Base-by-base conservation (phyloP, 1,140 invertebrate genomes). In the Potamilus streckersoni region DNA sequence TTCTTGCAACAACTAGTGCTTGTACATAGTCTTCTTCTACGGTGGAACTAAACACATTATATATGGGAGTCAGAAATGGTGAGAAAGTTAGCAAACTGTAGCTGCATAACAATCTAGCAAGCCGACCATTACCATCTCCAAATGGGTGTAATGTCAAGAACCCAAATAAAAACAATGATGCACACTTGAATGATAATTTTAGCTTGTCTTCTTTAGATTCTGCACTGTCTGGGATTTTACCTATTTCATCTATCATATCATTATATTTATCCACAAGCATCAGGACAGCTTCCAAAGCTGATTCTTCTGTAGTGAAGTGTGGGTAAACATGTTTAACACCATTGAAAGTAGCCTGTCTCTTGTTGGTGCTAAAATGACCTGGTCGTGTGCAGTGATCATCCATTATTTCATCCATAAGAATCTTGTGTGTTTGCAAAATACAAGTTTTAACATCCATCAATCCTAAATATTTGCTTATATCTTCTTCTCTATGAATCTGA, bases 51-150 rank as follows among this genome's bases (percentile, higher is more conserved):
- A 64, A 73, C 19, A 73, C 71, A 65, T 73, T 73, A 57, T 73
- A 73, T 15, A 73, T 66, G 17, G 71, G 71, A 14, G 71, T 73
- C 49, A 65, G n/a, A 57, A 73, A 73, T 57, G 62, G 71, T 3
- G 71, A 73, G 20, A 73, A 73, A 20, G 38, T 56, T 11, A 56
- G 17, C 16, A 73, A 23, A 31, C 20, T 56, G 71, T 73, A 73
- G 23, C 71, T 73, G 2, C 38, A n/a, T 31, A 31, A 2, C 27
- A 31, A 31, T 31, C 27, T 1, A 31, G 27, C 27, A 31, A 31
- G 27, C 27, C 71, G 60, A 2, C 71, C 71, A 38, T 73, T 73
- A 49, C 71, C 71, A 73, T 73, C 71, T 31, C 14, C n/a, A 65
- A 73, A 73, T 16, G 71, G 71, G 31, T 73, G 71, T 15, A 73